Evolutionary conservation across 2,113 vertebrate genomes (phyloP).

Genomic region (Todiramphus chloris): DNA sequence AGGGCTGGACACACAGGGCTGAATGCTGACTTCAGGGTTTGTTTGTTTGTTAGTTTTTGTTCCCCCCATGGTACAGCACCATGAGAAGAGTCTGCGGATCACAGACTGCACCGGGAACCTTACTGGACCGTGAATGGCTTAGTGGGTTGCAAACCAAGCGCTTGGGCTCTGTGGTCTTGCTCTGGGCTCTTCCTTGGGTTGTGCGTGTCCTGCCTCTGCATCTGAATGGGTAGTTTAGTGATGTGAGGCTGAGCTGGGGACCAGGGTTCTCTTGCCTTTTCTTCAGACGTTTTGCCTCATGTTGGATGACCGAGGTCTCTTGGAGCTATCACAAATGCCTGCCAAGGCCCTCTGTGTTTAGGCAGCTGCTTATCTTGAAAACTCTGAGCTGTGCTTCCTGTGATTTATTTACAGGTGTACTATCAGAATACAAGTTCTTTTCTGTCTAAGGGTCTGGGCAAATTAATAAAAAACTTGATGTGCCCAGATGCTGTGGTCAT

Average conservation of each 20-base stretch:
- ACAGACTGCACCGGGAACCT: not conserved
- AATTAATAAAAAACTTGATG: not conserved
- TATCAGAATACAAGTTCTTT: not conserved
- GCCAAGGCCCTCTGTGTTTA: not conserved
- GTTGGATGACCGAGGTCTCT: not conserved
- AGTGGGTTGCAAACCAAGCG: not conserved
- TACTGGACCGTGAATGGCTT: not conserved
- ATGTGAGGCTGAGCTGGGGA: not conserved
- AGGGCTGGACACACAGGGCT: not conserved
- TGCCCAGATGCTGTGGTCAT: not conserved
- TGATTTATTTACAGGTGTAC: not conserved
- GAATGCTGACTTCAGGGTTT: not conserved
- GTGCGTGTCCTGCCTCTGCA: not conserved
- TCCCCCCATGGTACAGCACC: not conserved
- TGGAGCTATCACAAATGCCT: not conserved
- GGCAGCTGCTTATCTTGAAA: not conserved
- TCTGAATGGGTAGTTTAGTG: not conserved
- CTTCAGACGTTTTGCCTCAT: not conserved
- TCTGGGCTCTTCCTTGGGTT: not conserved
- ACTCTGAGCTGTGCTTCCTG: not conserved
- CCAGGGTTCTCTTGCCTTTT: not conserved
- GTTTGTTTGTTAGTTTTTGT: not conserved
- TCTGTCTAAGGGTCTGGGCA: not conserved
- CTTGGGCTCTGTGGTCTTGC: rapidly evolving
- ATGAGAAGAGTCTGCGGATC: not conserved